Percentiles rank a stretch among this genome's conserved stretches.
Conservation (phyloP, 2,797 vertebrate genomes). For the Paguma larvata region DNA sequence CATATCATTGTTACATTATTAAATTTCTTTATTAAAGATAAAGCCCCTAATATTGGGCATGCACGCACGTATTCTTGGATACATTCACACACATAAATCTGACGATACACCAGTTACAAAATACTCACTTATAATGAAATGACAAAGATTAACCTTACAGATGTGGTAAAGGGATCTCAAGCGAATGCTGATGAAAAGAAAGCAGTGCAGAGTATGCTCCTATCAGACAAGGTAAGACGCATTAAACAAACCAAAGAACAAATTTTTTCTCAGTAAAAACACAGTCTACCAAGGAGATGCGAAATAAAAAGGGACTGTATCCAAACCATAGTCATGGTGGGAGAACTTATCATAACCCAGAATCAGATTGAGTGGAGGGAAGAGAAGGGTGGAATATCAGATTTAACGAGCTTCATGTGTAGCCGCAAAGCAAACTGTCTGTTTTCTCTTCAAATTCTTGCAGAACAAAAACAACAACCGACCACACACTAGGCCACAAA, state of each 20-base stretch:
- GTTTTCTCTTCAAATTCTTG: constrained; percentile 28
- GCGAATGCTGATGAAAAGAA: not conserved
- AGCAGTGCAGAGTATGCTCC: not conserved
- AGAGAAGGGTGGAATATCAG: constrained; percentile 2
- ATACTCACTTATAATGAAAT: constrained; percentile 19
- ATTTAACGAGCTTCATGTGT: not conserved
- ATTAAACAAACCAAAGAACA: constrained; percentile 10
- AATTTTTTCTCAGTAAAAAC: constrained; percentile 24
- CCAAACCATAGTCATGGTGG: not conserved
- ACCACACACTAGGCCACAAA: not conserved
- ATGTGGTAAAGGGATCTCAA: not conserved
- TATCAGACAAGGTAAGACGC: not conserved
- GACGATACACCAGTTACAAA: not conserved
- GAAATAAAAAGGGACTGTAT: not conserved
- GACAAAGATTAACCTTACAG: constrained; percentile 3
- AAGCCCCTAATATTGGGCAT: not conserved
- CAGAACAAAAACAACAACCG: not conserved
- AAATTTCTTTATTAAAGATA: not conserved
- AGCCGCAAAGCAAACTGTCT: not conserved
- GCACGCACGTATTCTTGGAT: not conserved
- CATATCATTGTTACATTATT: not conserved
- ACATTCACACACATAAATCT: not conserved
- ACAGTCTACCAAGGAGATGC: not conserved
- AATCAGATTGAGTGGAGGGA: not conserved
- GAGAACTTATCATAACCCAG: not conserved